phyloP scores from a whole-genome alignment of 2,113 vertebrate genomes.

The Ciconia stormi region DNA sequence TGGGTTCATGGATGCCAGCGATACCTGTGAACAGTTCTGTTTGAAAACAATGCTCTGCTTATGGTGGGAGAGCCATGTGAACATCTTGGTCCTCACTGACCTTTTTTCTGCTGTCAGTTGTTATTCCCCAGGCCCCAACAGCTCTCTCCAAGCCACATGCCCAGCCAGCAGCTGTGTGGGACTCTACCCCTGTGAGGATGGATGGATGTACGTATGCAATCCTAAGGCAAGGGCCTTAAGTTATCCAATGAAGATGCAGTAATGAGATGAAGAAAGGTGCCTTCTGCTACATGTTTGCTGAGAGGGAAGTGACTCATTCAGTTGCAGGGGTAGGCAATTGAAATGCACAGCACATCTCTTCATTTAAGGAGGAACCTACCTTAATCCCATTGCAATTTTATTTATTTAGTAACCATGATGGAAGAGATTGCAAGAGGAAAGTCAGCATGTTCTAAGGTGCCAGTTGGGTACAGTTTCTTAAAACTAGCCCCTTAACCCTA shows the following conservation, averaged over 20 bases:
- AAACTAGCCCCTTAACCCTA: conserved; percentile 15
- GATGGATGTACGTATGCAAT: background rate
- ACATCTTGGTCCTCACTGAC: background rate
- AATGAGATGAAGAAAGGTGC: conserved; percentile 56
- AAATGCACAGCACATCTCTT: background rate
- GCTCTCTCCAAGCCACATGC: background rate
- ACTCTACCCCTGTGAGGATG: background rate
- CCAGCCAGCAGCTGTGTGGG: background rate
- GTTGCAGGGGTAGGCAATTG: background rate
- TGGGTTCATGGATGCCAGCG: background rate
- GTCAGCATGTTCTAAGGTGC: background rate
- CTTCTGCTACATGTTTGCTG: conserved; percentile 9
- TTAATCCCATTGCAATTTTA: background rate
- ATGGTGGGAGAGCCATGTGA: background rate
- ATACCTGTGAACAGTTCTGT: background rate
- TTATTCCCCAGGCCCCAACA: background rate
- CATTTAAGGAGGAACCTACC: background rate
- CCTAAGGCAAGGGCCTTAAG: conserved; percentile 23
- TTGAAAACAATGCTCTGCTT: fast-evolving
- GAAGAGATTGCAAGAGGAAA: conserved; percentile 9
- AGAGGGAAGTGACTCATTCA: background rate
- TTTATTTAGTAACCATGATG: background rate
- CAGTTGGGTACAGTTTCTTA: background rate
- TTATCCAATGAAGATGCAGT: background rate
- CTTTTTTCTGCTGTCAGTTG: background rate